These are phyloP conservation scores for Pholis gunnellus DNA, from an alignment of 2,113 vertebrate genomes.

Conservation along the genomic window DNA sequence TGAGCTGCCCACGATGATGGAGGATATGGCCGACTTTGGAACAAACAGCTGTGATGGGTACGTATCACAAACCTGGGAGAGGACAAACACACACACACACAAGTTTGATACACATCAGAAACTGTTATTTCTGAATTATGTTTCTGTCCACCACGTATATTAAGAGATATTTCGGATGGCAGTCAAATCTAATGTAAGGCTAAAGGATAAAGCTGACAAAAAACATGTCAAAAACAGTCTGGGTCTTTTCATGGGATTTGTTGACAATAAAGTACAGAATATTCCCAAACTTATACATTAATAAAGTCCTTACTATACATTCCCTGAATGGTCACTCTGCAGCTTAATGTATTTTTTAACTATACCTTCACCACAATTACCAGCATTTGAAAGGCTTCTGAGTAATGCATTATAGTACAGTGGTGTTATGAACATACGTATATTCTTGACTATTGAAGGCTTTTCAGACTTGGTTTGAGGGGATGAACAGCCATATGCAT, in stretches of 20 bases:
- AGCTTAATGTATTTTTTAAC: not conserved
- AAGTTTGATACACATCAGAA: not conserved
- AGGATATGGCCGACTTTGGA: conserved; percentile 89
- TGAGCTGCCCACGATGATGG: conserved; percentile 92
- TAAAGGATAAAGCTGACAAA: not conserved
- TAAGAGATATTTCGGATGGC: not conserved
- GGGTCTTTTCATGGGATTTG: not conserved
- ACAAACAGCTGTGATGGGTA: conserved; percentile 94
- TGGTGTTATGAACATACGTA: not conserved
- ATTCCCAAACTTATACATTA: not conserved
- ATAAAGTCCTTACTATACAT: not conserved
- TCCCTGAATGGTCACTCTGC: not conserved
- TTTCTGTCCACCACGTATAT: not conserved
- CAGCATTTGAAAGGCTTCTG: not conserved
- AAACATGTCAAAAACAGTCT: not conserved
- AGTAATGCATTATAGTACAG: not conserved
- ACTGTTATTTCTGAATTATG: not conserved
- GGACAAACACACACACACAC: not conserved
- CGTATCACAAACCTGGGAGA: conserved; percentile 91
- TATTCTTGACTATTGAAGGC: not conserved
- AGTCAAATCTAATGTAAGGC: not conserved
- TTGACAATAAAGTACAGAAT: not conserved
- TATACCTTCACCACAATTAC: not conserved
- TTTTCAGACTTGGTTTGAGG: not conserved
- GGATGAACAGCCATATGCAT: not conserved